Conservation (phyloP, 2,888 invertebrate species). For the Noctua fimbriata region DNA sequence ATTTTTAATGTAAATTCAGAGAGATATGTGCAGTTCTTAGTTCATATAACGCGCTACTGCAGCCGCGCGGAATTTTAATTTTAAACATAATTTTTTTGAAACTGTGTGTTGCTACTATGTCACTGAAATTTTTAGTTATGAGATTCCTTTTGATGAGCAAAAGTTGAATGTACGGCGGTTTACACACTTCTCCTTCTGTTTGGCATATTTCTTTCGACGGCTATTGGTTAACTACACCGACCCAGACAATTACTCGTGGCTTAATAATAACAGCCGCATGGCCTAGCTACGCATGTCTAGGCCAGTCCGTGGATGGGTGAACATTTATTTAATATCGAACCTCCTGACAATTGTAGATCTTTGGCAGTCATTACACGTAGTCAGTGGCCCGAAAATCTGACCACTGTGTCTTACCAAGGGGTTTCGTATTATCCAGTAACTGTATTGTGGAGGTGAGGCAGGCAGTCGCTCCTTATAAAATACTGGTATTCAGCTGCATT, state of each 20-base stretch:
- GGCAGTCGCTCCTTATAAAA: too few species aligned
- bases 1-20: slow-evolving; percentile 16
- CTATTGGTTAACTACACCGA: neutral
- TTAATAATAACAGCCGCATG: neutral
- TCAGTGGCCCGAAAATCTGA: neutral
- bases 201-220: neutral
- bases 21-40: slow-evolving; percentile 18
- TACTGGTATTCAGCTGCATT: neutral
- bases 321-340: neutral
- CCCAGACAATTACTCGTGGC: neutral
- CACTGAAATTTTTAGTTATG: slow-evolving; percentile 14
- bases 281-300: neutral
- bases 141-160: neutral
- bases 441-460: neutral
- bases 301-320: neutral
- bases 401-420: too few species aligned
- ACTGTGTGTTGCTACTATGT: neutral
- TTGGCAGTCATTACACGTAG: neutral
- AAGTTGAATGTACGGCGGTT: neutral
- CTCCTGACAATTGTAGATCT: neutral
- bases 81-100: slow-evolving; percentile 24
- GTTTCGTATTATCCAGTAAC: neutral
- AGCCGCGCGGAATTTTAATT: slow-evolving; percentile 47
- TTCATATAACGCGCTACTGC: slow-evolving; percentile 35
- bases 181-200: neutral